A percentile compares a stretch with the other conserved stretches of the same genome.
phyloP scores from a whole-genome alignment of 2,888 invertebrate species.

The Antitype chi region DNA sequence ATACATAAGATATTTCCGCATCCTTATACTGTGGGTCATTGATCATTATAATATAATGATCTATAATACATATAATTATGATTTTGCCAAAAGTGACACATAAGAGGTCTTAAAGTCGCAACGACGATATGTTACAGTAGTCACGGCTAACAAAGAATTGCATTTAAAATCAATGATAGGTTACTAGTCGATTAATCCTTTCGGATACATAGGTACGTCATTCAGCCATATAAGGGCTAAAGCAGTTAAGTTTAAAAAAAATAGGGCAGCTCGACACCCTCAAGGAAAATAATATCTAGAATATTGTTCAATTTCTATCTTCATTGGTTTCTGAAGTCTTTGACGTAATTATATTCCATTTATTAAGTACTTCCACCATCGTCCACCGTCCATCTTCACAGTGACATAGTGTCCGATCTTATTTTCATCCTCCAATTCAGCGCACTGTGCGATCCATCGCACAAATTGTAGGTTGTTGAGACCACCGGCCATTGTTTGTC shows the following conservation, averaged over 20 bases:
- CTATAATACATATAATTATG: too few relatives aligned
- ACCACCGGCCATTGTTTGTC: not conserved
- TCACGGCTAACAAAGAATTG: conserved; percentile 13
- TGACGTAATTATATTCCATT: too few relatives aligned
- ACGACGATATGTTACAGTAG: not conserved
- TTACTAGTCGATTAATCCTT: not conserved
- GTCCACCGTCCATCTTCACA: too few relatives aligned
- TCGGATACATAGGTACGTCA: not conserved
- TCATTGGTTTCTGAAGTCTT: not conserved
- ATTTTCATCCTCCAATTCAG: too few relatives aligned
- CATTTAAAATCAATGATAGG: not conserved
- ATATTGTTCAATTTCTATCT: too few relatives aligned
- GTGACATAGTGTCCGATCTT: too few relatives aligned
- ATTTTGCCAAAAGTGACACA: too few relatives aligned
- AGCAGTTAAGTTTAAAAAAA: not conserved
- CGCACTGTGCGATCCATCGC: too few relatives aligned
- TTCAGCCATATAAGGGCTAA: not conserved
- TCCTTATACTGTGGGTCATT: not conserved
- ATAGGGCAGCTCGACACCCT: not conserved
- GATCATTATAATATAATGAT: conserved; percentile 5
- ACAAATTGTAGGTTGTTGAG: too few relatives aligned
- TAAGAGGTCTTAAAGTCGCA: too few relatives aligned
- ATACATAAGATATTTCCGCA: conserved; percentile 37
- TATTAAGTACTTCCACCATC: too few relatives aligned
- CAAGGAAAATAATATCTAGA: not conserved